Percentiles rank a stretch among this genome's conserved stretches.
phyloP scores from a whole-genome alignment of 2,797 vertebrate species.

The Melanogrammus aeglefinus region DNA sequence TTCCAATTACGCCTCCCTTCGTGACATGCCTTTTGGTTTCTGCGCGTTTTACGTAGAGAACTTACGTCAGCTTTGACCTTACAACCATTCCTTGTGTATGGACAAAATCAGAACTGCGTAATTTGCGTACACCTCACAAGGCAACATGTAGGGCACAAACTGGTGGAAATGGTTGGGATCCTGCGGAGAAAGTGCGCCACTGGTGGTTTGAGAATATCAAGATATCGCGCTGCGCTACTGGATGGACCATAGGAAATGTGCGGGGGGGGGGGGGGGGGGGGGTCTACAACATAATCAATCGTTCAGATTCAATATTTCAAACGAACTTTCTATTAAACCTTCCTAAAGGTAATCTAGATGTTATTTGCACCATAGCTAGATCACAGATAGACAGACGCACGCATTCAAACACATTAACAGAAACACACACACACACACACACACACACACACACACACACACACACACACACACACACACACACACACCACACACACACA shows the following conservation, averaged over 20 bases:
- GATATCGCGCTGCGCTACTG: conserved; percentile 28
- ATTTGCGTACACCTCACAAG: conserved; percentile 57
- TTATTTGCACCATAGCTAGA: background rate
- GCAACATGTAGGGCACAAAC: conserved; percentile 33
- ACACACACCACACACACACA: background rate
- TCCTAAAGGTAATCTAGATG: background rate
- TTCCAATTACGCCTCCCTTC: conserved; percentile 27
- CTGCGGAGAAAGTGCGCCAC: conserved; percentile 59
- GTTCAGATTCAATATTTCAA: background rate
- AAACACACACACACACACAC: background rate
- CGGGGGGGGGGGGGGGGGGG: background rate
- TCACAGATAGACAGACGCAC: background rate
- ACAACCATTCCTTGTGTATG: background rate
- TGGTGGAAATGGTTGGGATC: conserved; percentile 25
- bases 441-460: background rate
- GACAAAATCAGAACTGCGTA: conserved; percentile 17
- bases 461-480: background rate
- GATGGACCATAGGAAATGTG: background rate
- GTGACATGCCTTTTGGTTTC: background rate
- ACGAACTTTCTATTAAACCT: background rate
- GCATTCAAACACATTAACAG: background rate
- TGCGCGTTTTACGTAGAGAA: conserved; percentile 53
- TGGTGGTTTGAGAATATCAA: conserved; percentile 59
- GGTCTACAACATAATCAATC: background rate
- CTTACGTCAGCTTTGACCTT: conserved; percentile 39